Percentiles rank a stretch among this genome's conserved stretches.
Evolutionary conservation across 2,888 invertebrate species (phyloP).

Genomic region (Smittia aterrima): DNA sequence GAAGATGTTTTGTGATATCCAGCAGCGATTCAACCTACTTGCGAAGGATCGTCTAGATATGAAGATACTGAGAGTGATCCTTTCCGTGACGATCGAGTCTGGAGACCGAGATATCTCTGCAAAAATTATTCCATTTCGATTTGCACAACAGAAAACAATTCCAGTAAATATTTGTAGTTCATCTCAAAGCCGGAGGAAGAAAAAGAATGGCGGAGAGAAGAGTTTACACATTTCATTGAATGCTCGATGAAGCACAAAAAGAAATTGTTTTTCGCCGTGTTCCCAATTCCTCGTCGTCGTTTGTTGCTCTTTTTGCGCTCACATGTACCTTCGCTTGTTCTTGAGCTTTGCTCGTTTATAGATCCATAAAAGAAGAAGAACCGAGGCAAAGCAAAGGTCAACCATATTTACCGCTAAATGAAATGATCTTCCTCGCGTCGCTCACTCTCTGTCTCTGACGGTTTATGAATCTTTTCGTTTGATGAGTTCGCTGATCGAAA

Average conservation of each 20-base stretch:
- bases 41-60: no score
- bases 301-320: neutral
- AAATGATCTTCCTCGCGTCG: slow-evolving; percentile 22
- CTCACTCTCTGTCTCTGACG: neutral
- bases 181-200: neutral
- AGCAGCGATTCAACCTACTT: no score
- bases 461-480: neutral
- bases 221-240: neutral
- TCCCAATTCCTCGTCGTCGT: neutral
- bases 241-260: neutral
- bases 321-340: neutral
- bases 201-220: neutral
- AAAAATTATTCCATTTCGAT: no score
- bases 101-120: no score
- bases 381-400: slow-evolving; percentile 34
- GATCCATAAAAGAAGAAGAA: slow-evolving; percentile 26
- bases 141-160: neutral
- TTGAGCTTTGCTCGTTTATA: no score
- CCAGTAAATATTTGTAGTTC: neutral
- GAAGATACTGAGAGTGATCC: no score
- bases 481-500: neutral
- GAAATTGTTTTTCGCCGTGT: neutral
- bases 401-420: slow-evolving; percentile 38
- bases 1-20: no score
- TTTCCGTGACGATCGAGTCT: no score